Percentiles rank a stretch among this genome's conserved stretches.
Evolutionary conservation across 2,888 invertebrate genomes (phyloP).

Genomic region (Ferdinandea cuprea): DNA sequence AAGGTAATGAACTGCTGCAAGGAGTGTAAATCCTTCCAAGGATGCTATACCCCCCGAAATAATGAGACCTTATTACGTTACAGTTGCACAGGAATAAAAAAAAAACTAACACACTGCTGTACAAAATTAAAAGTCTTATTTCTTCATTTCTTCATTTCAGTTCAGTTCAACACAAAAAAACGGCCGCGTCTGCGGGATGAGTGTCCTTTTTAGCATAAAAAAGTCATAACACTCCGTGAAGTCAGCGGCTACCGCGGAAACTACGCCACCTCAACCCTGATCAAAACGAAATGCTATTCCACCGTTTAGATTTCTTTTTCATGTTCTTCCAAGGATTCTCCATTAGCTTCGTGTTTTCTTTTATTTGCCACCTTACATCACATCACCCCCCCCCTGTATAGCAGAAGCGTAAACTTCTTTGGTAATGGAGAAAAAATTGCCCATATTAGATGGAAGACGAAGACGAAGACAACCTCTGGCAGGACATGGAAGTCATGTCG

Average conservation of each 20-base stretch:
- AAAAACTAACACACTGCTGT: slow-evolving; percentile 76
- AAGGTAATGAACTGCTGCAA: slow-evolving; percentile 80
- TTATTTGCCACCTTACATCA: slow-evolving; percentile 57
- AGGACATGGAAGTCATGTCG: slow-evolving; percentile 72
- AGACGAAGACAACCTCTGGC: slow-evolving; percentile 26
- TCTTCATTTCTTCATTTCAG: slow-evolving; percentile 75
- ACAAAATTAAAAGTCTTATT: slow-evolving; percentile 80
- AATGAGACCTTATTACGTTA: slow-evolving; percentile 72
- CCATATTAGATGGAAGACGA: slow-evolving; percentile 54
- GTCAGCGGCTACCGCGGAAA: slow-evolving; percentile 43
- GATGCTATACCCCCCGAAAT: slow-evolving; percentile 55
- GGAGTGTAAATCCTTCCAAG: slow-evolving; percentile 76
- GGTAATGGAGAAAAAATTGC: slow-evolving; percentile 71
- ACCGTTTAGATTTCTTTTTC: slow-evolving; percentile 60
- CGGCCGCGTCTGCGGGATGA: slow-evolving; percentile 27
- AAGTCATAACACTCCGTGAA: slow-evolving; percentile 68
- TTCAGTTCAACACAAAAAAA: slow-evolving; percentile 41
- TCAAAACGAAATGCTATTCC: neutral
- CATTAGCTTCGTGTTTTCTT: slow-evolving; percentile 67
- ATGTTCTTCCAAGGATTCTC: slow-evolving; percentile 69
- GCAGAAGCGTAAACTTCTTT: neutral
- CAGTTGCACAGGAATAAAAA: slow-evolving; percentile 73
- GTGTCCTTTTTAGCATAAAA: slow-evolving; percentile 74
- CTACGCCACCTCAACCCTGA: slow-evolving; percentile 11
- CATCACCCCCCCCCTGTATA: neutral